A percentile compares a stretch with the other conserved stretches of the same genome.
These are phyloP conservation scores for Cheumatopsyche charites DNA, from an alignment of 1,140 invertebrate genomes.

Conservation along the genomic window DNA sequence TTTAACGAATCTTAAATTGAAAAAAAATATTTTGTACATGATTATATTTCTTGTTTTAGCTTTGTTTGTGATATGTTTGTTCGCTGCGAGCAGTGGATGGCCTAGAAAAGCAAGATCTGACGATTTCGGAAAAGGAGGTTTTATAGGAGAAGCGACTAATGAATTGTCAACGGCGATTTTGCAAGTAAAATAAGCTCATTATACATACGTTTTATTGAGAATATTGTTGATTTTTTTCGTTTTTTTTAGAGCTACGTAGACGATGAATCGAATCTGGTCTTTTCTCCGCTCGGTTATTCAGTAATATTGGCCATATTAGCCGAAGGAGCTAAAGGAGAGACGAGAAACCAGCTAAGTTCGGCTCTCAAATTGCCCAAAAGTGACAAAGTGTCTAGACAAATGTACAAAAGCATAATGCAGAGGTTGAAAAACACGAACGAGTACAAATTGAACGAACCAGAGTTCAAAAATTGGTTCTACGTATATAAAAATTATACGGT, in stretches of 20 bases:
- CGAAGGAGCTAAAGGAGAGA: slow-evolving; percentile 65
- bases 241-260: slow-evolving; percentile 61
- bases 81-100: slow-evolving; percentile 48
- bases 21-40: no score
- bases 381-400: slow-evolving; percentile 55
- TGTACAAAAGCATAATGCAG: slow-evolving; percentile 60
- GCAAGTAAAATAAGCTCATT: slow-evolving; percentile 52
- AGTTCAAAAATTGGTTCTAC: slow-evolving; percentile 70
- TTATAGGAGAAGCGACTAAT: slow-evolving; percentile 58
- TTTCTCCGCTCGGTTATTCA: slow-evolving; percentile 67
- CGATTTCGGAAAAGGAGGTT: slow-evolving; percentile 52
- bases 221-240: slow-evolving; percentile 14
- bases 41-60: slow-evolving; percentile 30
- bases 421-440: slow-evolving; percentile 62
- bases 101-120: slow-evolving; percentile 52
- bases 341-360: slow-evolving; percentile 61
- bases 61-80: slow-evolving; percentile 9
- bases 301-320: slow-evolving; percentile 65
- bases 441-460: slow-evolving; percentile 61
- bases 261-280: slow-evolving; percentile 66
- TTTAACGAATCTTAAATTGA: no score
- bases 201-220: not conserved
- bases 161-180: slow-evolving; percentile 58
- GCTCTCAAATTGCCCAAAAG: slow-evolving; percentile 65
- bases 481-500: slow-evolving; percentile 69